Base-by-base conservation (phyloP, 2,113 vertebrate species). In the Saguinus imperator region DNA sequence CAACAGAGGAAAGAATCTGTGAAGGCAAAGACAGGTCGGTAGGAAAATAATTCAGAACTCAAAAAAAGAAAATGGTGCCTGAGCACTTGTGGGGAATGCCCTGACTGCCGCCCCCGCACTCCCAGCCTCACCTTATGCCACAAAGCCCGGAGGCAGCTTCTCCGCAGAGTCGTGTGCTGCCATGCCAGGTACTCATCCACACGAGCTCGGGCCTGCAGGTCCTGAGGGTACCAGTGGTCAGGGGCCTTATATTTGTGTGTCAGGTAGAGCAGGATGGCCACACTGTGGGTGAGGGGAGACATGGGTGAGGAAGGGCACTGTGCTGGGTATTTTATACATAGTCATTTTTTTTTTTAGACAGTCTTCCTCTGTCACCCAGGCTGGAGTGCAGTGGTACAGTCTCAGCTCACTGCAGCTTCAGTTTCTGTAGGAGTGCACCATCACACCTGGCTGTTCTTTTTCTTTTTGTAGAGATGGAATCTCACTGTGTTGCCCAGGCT, bases 181-280 rank as follows among this genome's bases (percentile, higher is more conserved):
- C 99, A 99, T 0, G 98, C 98, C 95, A 99, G 98, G 87, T 99
- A 99, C 97, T 99, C 99, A 16, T 99, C 98, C 43, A 99, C 98
- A 0, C 73, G 96, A 0, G 99, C 98, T 0, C 98, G 96, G 17
- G 97, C 98, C 87, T 98, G 98, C 61, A 98, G 98, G 84, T 99
- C 99, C 5, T 97, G 95, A 3, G 99, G 99, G 95, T 99, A 99
- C 99, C 99, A 99, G 98, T 98, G 97, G 66, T 98, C 98, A 0
- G 98, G 97, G 25, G 97, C 98, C 87, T 97, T 64, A 55, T 97
- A 97, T 95, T 98, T 98, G 86, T 88, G 94, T 0, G 96, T 96
- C 97, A 99, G 89, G 73, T 99, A 99, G n/a, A 97, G 83, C 82
- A 99, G 86, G 94, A 99, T 98, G 58, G 99, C 98, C 87, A 98